Percentiles rank a stretch among this genome's conserved stretches.
Conservation (phyloP, 2,113 vertebrate species). For the Forbesichthys papilliferus region DNA sequence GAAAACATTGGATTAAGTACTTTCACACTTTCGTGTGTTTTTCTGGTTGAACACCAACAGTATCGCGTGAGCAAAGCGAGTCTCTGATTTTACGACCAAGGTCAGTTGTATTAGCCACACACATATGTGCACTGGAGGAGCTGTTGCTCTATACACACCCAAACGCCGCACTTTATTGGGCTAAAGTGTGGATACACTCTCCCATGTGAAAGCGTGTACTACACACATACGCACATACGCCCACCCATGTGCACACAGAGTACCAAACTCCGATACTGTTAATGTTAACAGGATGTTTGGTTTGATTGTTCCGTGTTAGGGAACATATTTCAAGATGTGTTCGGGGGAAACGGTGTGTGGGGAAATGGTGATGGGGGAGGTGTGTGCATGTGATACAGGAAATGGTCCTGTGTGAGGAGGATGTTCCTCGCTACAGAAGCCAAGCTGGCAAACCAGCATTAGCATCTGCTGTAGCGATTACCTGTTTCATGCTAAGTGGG, state of each 20-base stretch:
- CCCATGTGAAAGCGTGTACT: too few relatives aligned
- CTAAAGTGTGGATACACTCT: too few relatives aligned
- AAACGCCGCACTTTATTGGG: background rate
- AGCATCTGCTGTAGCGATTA: conserved; percentile 52
- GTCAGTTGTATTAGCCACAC: background rate
- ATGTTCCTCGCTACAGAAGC: conserved; percentile 33
- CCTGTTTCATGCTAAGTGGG: conserved; percentile 28
- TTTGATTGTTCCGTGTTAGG: conserved; percentile 51
- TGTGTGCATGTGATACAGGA: conserved; percentile 30
- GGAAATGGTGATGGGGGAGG: conserved; percentile 36
- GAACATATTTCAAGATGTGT: conserved; percentile 67
- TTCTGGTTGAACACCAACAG: background rate
- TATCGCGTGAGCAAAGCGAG: background rate
- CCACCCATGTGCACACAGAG: conserved; percentile 3
- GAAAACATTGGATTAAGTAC: conserved; percentile 3
- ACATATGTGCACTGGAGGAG: background rate
- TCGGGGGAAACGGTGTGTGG: conserved; percentile 25
- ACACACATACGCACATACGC: conserved; percentile 2
- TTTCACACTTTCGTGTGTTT: conserved; percentile 2
- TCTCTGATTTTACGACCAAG: background rate
- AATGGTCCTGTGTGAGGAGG: conserved; percentile 17
- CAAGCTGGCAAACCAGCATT: conserved; percentile 35
- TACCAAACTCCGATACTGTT: conserved; percentile 48
- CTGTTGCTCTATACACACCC: conserved; percentile 1
- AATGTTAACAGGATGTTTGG: conserved; percentile 68